Conservation (phyloP, 2,888 invertebrate genomes). For the Pemphredon lugubris region DNA sequence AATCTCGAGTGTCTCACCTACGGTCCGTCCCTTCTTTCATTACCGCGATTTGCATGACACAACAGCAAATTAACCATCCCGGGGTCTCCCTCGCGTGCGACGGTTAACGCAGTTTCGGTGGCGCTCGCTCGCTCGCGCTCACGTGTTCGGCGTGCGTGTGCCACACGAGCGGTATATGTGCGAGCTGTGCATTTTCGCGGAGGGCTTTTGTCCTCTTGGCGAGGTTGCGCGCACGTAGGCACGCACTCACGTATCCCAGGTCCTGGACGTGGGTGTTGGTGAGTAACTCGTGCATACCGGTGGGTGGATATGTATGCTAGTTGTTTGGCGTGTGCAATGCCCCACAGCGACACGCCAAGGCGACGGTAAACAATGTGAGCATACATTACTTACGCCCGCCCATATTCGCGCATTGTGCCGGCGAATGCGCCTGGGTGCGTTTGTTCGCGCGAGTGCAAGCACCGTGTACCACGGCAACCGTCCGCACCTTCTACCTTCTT, state of each 20-base stretch:
- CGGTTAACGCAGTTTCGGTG: conserved; percentile 10
- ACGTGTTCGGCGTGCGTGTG: no score
- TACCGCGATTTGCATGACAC: conserved; percentile 52
- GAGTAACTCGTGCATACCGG: no score
- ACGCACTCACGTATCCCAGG: no score
- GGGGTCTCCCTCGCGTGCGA: neutral
- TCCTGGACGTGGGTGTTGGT: no score
- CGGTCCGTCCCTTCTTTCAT: conserved; percentile 37
- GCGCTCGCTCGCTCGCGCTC: conserved; percentile 4
- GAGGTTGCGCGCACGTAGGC: no score
- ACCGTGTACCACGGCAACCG: conserved; percentile 18
- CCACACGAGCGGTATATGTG: no score
- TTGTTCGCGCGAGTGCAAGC: conserved; percentile 43
- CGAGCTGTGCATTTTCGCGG: no score
- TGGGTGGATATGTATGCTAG: conserved; percentile 39
- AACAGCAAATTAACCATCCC: conserved; percentile 36
- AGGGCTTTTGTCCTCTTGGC: no score
- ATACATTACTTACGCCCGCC: conserved; percentile 71
- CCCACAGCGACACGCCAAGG: conserved; percentile 68
- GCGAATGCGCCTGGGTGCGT: conserved; percentile 56
- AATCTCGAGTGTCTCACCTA: neutral
- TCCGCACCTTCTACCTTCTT: conserved; percentile 20
- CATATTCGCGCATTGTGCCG: conserved; percentile 66
- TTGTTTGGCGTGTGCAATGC: conserved; percentile 59
- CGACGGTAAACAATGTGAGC: conserved; percentile 73